phyloP scores from a whole-genome alignment of 2,113 vertebrate species.

The Physeter macrocephalus region DNA sequence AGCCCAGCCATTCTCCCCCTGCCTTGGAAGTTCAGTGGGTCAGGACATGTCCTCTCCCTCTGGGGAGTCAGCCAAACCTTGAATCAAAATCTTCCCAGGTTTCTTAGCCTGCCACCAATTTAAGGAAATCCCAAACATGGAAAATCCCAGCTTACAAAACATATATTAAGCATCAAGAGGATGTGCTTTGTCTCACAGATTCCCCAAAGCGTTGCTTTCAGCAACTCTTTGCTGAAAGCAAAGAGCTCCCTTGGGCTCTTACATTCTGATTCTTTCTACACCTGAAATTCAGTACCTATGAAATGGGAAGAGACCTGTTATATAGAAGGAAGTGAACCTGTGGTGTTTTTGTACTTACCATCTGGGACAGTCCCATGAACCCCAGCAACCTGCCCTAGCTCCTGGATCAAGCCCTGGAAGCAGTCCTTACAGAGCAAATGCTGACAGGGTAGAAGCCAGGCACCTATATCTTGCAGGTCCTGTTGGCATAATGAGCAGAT shows the following conservation, averaged over 20 bases:
- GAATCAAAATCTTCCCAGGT: constrained; percentile 18
- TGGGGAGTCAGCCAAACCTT: neutral
- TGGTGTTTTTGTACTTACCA: constrained; percentile 28
- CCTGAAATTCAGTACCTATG: constrained; percentile 3
- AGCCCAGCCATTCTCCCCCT: neutral
- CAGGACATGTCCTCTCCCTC: neutral
- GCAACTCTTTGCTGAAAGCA: too few species aligned
- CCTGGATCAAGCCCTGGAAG: constrained; percentile 42
- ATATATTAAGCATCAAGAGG: constrained; percentile 35
- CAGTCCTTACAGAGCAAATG: constrained; percentile 70
- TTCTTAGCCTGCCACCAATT: constrained; percentile 40
- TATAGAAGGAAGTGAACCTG: neutral
- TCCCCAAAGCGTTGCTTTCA: constrained; percentile 47
- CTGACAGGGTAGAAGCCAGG: constrained; percentile 84
- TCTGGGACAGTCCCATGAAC: neutral
- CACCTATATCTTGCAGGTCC: constrained; percentile 77
- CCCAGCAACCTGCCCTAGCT: neutral
- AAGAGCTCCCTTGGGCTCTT: constrained; percentile 45
- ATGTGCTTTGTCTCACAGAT: constrained; percentile 53
- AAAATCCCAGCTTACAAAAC: constrained; percentile 42
- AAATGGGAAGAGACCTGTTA: constrained; percentile 7
- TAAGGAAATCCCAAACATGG: constrained; percentile 43
- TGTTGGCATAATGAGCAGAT: constrained; percentile 86
- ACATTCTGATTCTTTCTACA: constrained; percentile 45
- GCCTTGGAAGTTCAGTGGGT: neutral